Evolutionary conservation across 1,140 invertebrate species (phyloP), one percentile per base, ranked within the genome.

Genomic region (Daktulosphaira vitifoliae): DNA sequence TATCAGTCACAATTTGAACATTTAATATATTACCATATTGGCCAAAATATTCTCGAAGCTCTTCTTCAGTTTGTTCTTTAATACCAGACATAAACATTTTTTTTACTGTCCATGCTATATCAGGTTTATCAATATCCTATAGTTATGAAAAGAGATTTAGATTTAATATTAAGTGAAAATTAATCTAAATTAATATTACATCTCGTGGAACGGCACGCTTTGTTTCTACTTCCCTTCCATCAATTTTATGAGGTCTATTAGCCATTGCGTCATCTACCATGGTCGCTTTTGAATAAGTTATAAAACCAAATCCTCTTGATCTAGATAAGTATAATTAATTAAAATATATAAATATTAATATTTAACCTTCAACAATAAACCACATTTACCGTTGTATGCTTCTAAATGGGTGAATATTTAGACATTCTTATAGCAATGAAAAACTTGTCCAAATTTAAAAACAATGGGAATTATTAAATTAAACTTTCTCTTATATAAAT

Each of bases 241-340:
- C 87, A 54, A 91, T 84, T 69, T 80, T 80, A 71, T 90, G 88
- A 1, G 87, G 87, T 70, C 95, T 81, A 65, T 87, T 86, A 72
- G 82, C 83, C 78, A 97, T 94, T 2, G 93, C 92, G 74, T 90
- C 89, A 80, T 98, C 94, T 16, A 98, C 91, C 89, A 94, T 94
- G 64, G 87, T 82, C 20, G 89, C 84, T 70, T 85, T 79, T 7
- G 89, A 89, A 74, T 94, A 98, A 3, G 94, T 98, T 44, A 98
- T 93, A 76, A 98, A 98, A 20, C 95, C 94, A 78, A 97, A 98
- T 1, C 95, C 94, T 69, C 94, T 78, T 2, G 92, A 96, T 46
- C 77, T 74, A 62, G 86, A 77, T 37, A 25, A 65, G 42, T 62
- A 65, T 2, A 13, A 37, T 18, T 6, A 52, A 20, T 4, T 26